Evolutionary conservation across 2,888 invertebrate genomes (phyloP).

Genomic region (Ditula angustiorana): DNA sequence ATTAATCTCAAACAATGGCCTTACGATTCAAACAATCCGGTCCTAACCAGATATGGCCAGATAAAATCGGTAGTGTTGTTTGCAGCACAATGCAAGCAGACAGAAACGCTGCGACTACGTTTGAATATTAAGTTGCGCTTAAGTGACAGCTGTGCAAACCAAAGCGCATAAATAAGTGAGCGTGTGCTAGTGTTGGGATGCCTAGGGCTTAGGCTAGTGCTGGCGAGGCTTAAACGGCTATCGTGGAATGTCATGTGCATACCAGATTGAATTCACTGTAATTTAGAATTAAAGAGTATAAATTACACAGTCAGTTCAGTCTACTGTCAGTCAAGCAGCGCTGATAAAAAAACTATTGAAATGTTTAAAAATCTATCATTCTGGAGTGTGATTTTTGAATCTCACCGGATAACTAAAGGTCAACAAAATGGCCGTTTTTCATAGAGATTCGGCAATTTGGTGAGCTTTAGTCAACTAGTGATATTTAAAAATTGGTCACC

Average conservation of each 20-base stretch:
- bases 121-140: slow-evolving; percentile 52
- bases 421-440: too few species aligned
- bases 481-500: too few species aligned
- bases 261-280: too few species aligned
- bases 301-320: too few species aligned
- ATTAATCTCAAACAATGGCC: slow-evolving; percentile 27
- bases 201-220: background rate
- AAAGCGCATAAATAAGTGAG: slow-evolving; percentile 50
- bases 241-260: background rate
- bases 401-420: too few species aligned
- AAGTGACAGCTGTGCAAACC: slow-evolving; percentile 50
- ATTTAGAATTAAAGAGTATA: too few species aligned
- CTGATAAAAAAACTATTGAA: too few species aligned
- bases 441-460: too few species aligned
- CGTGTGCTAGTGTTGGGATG: slow-evolving; percentile 27
- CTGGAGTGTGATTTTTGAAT: too few species aligned
- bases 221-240: background rate
- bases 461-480: too few species aligned
- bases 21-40: slow-evolving; percentile 25
- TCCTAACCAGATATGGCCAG: slow-evolving; percentile 32
- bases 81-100: slow-evolving; percentile 39
- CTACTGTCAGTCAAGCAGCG: too few species aligned
- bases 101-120: slow-evolving; percentile 39
- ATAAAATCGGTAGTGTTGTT: slow-evolving; percentile 32
- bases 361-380: too few species aligned